Evolutionary conservation across 1,140 invertebrate genomes (phyloP), one percentile per base, ranked within the genome.

Genomic region (Leptopilina boulardi): DNA sequence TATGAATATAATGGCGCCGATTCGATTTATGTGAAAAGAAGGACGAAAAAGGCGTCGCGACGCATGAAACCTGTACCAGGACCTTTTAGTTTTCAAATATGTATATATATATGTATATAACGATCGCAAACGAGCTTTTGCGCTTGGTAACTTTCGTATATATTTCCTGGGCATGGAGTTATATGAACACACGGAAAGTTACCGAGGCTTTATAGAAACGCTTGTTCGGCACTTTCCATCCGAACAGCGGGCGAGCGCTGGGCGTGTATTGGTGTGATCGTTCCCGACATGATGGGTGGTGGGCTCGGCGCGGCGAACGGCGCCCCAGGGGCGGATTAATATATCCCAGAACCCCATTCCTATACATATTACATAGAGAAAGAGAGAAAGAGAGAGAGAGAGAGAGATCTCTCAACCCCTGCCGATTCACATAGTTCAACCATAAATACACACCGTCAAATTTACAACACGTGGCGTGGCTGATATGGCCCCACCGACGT

Each of bases 201-300:
- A 84, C 81, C 73, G 73, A 72, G 42, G 70, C 30, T 59, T 76
- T 47, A 47, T 66, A 76, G 78, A 76, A 81, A 79, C 82, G 82
- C 76, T 86, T 77, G 84, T 75, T 85, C 76, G 82, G 85, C 82
- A 86, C 86, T 87, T 87, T 86, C 83, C 84, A 86, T 82, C 77
- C 82, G 78, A 83, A 85, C 54, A 80, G 72, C 73, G 72, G 77
- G 59, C 59, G 59, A 75, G 73, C 72, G 77, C 75, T 71, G 42
- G 75, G 34, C 71, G 74, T 51, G 79, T 73, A 66, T 76, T 83
- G 59, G 82, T 83, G 73, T 82, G 78, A 79, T 80, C 71, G 75
- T 56, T 75, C 71, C 59, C 66, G 72, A 75, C 75, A 70, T 59
- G 76, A 38, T 75, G 73, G 80, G 77, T 80, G 79, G 80, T 80